Evolutionary conservation across 2,113 vertebrate genomes (phyloP), one percentile per base, ranked within the genome.

Genomic region (Peucedramus taeniatus): DNA sequence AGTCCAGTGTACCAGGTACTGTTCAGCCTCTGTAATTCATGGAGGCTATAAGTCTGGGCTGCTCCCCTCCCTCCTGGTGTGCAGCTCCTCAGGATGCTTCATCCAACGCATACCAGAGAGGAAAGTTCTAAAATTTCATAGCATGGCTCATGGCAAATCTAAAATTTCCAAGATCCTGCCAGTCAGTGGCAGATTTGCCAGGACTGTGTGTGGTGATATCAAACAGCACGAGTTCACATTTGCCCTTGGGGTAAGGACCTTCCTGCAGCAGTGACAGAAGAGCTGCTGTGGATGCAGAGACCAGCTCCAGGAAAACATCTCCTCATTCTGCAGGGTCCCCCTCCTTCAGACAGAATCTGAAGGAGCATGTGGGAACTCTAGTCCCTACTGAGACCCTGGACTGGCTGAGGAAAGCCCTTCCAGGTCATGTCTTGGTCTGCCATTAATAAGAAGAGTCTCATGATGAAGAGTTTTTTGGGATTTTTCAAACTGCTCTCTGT

Each of bases 271-370:
- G 33, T 59, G 39, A 59, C 33, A 27, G 69, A 14, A 47, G 69
- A 82, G 65, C 33, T 0, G 0, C 11, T 5, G 15, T 1, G 0
- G 11, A 7, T 50, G 47, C 35, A 33, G 40, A 59, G 23, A 47
- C 15, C 30, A 24, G 53, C 63, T 61, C 66, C 0, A 1, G 40
- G 37, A 53, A 54, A 80, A 22, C 12, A 44, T 7, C 51, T 49
- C 11, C 28, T 16, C 17, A 7, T 59, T 33, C 66, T 51, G 24
- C 2, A 2, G 21, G 15, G 13, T 53, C 9, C 19, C 10, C 6
- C 40, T 71, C 30, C 45, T 75, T 59, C 51, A 60, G 49, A 31
- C 7, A 9, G 27, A 61, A 8, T 63, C 37, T 45, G 64, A 39
- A 60, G 45, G 47, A 90, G 47, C 23, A 6, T 1, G 0, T 45